These are phyloP conservation scores for Podilymbus podiceps DNA, from an alignment of 2,113 vertebrate genomes.

Conservation along the genomic window DNA sequence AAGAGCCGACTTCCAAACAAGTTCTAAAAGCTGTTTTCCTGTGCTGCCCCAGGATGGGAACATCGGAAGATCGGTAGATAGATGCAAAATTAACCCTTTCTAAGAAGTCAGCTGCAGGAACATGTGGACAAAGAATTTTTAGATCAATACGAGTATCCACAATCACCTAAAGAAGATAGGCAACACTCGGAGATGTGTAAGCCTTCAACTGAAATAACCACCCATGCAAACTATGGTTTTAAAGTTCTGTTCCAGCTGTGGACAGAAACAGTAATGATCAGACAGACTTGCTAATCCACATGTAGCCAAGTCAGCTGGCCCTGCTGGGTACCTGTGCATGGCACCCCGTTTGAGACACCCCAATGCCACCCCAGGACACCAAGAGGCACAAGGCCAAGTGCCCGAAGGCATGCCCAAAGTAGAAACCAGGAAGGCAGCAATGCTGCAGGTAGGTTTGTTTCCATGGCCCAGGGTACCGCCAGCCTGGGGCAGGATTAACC, in stretches of 20 bases:
- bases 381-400: background rate
- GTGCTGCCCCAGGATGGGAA: background rate
- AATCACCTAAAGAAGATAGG: background rate
- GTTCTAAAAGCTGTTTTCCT: conserved; percentile 1
- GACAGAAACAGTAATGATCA: background rate
- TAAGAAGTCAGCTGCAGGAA: background rate
- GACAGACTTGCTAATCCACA: background rate
- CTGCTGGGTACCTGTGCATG: fast-evolving
- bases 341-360: fast-evolving
- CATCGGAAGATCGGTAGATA: background rate
- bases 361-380: background rate
- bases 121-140: background rate
- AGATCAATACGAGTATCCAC: background rate
- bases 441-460: background rate
- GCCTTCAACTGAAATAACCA: background rate
- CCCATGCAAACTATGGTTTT: fast-evolving
- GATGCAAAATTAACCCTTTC: conserved; percentile 21
- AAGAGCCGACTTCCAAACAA: background rate
- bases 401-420: background rate
- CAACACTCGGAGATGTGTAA: background rate
- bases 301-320: background rate
- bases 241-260: background rate
- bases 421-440: background rate
- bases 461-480: background rate
- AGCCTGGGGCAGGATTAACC: background rate